Percentiles rank a stretch among this genome's conserved stretches.
Evolutionary conservation across 2,888 invertebrate species (phyloP).

Genomic region (Seira ritae): DNA sequence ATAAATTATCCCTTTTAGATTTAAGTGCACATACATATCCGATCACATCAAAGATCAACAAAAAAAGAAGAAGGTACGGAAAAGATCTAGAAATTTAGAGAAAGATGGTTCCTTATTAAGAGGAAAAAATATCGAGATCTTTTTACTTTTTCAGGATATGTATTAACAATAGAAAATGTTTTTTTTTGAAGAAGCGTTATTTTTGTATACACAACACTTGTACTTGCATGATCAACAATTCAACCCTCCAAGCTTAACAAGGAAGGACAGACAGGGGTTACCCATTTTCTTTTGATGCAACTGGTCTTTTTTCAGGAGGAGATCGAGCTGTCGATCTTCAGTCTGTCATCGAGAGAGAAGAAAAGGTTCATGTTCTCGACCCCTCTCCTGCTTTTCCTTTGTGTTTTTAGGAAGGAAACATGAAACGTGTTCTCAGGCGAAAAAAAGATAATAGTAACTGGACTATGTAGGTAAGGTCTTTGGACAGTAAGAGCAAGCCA

Average conservation of each 20-base stretch:
- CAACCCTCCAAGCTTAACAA: too few species aligned
- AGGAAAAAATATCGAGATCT: too few species aligned
- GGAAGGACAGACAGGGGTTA: neutral
- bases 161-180: neutral
- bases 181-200: neutral
- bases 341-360: constrained; percentile 7
- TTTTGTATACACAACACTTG: constrained; percentile 4
- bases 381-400: constrained; percentile 23
- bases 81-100: too few species aligned
- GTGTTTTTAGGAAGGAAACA: constrained; percentile 31
- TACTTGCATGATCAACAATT: constrained; percentile 1
- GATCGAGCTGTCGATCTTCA: constrained; percentile 43
- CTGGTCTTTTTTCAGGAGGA: constrained; percentile 45
- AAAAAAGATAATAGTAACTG: neutral
- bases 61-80: constrained; percentile 7
- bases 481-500: too few species aligned
- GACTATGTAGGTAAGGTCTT: neutral
- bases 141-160: too few species aligned
- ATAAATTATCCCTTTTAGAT: constrained; percentile 21
- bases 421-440: neutral
- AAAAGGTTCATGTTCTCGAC: constrained; percentile 45
- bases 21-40: neutral
- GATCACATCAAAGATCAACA: neutral
- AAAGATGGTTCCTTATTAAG: neutral
- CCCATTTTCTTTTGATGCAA: constrained; percentile 26